Conservation (phyloP, 2,113 vertebrate species). For the Odobenus rosmarus region DNA sequence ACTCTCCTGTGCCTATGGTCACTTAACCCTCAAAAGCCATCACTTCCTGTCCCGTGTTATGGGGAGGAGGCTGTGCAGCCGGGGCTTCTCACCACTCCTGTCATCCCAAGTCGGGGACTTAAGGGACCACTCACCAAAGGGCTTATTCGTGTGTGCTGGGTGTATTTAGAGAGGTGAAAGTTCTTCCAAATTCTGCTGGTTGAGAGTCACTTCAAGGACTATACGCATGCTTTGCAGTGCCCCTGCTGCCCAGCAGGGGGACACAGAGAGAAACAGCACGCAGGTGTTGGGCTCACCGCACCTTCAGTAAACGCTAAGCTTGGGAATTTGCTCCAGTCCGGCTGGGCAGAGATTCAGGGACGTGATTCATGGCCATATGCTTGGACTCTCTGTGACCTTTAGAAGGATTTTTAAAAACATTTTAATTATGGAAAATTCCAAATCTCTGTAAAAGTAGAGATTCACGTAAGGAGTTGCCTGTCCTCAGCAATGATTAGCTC, state of each 20-base stretch:
- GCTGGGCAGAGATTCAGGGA: background rate
- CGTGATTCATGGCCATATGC: too few relatives aligned
- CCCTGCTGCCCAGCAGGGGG: background rate
- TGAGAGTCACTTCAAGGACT: background rate
- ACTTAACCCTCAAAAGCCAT: background rate
- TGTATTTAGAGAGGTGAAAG: background rate
- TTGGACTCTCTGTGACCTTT: background rate
- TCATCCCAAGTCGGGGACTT: background rate
- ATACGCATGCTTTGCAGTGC: background rate
- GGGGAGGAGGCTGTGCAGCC: too few relatives aligned
- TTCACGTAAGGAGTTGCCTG: background rate
- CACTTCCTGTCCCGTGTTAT: background rate
- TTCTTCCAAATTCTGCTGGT: background rate
- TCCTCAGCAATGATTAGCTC: background rate
- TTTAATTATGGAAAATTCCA: slow-evolving; percentile 19
- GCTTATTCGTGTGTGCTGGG: background rate
- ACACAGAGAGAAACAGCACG: background rate
- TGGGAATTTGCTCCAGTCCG: accelerated
- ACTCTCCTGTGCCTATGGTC: background rate
- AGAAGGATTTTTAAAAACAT: background rate
- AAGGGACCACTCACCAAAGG: background rate
- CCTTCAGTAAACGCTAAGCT: background rate
- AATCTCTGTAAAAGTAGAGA: background rate
- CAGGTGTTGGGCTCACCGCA: too few relatives aligned
- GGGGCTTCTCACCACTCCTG: background rate